Evolutionary conservation across 2,113 vertebrate genomes (phyloP).

Genomic region (Chaetops frenatus): DNA sequence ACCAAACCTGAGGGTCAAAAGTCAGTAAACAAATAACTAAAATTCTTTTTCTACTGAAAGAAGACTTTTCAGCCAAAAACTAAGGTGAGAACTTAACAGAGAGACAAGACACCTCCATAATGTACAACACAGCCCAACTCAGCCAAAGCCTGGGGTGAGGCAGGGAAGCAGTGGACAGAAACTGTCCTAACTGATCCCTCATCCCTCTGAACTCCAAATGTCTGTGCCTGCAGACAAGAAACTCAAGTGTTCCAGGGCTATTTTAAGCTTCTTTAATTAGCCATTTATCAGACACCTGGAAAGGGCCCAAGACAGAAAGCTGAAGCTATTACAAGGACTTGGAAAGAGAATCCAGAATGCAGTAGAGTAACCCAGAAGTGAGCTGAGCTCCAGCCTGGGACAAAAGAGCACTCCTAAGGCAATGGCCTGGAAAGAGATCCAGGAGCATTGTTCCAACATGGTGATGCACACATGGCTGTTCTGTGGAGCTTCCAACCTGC

Average conservation of each 20-base stretch:
- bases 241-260: neutral
- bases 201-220: neutral
- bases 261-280: neutral
- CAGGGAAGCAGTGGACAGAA: neutral
- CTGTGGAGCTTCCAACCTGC: neutral
- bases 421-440: neutral
- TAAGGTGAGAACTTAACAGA: neutral
- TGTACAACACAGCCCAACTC: neutral
- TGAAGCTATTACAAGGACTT: neutral
- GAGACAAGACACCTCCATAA: neutral
- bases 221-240: neutral
- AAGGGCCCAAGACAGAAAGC: neutral
- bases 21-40: neutral
- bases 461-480: fast-evolving
- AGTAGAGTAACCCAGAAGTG: neutral
- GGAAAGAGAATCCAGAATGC: neutral
- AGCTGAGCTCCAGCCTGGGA: neutral
- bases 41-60: neutral
- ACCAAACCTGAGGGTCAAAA: neutral
- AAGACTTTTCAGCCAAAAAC: neutral
- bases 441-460: fast-evolving
- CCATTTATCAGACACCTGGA: neutral
- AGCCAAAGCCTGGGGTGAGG: neutral
- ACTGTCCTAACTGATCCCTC: neutral
- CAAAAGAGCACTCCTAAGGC: fast-evolving